phyloP scores from a whole-genome alignment of 2,797 vertebrate species.

The Sarcoramphus papa region DNA sequence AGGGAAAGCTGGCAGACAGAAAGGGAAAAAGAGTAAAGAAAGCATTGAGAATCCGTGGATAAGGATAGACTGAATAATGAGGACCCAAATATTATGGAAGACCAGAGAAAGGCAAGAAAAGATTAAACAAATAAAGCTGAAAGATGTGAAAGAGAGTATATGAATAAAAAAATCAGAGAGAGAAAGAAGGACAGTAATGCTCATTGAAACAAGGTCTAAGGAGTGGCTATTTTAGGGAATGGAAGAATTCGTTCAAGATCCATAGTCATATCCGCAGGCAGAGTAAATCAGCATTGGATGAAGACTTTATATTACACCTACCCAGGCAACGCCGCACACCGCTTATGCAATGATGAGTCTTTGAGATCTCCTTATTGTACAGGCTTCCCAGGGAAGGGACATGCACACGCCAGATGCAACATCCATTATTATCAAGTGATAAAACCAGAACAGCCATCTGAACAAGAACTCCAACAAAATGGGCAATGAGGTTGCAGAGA shows the following conservation, averaged over 20 bases:
- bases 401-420: background rate
- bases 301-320: background rate
- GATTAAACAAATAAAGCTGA: background rate
- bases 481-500: background rate
- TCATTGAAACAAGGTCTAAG: background rate
- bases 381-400: background rate
- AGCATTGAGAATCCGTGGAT: background rate
- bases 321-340: background rate
- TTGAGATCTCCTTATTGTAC: background rate
- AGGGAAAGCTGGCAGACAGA: background rate
- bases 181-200: background rate
- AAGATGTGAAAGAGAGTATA: background rate
- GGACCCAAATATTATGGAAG: background rate
- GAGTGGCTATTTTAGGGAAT: background rate
- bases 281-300: background rate
- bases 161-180: background rate
- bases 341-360: background rate
- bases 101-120: background rate
- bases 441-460: background rate
- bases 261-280: background rate
- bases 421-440: background rate
- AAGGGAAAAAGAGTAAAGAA: background rate
- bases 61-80: background rate
- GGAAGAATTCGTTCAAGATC: background rate
- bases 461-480: background rate